Conservation (phyloP, 2,113 vertebrate species). For the Egretta garzetta region DNA sequence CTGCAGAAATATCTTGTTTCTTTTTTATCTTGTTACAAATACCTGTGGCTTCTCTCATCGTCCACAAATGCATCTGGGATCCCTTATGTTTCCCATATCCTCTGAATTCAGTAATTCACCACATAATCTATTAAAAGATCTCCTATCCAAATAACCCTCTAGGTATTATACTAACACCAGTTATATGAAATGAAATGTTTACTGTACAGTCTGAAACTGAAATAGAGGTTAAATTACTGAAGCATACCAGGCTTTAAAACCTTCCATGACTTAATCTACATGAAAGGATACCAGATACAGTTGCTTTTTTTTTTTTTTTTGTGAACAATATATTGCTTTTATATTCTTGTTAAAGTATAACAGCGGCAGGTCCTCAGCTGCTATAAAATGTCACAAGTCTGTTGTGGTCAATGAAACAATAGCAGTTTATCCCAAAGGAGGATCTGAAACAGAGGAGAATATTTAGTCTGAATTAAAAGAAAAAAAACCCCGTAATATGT, state of each 20-base stretch:
- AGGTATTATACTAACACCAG: background rate
- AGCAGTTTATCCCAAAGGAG: background rate
- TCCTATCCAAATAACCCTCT: background rate
- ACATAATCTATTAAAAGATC: background rate
- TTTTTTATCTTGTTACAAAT: background rate
- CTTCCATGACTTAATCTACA: background rate
- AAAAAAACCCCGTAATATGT: background rate
- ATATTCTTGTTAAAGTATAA: background rate
- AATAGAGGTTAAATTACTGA: background rate
- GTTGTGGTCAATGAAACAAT: background rate
- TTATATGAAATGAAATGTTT: background rate
- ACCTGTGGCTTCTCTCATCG: background rate
- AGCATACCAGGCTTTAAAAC: background rate
- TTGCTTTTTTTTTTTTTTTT: background rate
- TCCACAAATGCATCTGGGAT: background rate
- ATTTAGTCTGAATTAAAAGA: background rate
- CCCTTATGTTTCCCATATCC: background rate
- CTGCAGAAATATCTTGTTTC: background rate
- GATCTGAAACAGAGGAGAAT: background rate
- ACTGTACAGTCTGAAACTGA: background rate
- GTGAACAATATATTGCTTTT: background rate
- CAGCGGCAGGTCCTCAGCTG: background rate
- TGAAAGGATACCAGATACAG: background rate
- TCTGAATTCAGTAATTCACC: background rate
- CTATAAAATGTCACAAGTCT: conserved; percentile 7